Percentiles rank a stretch among this genome's conserved stretches.
phyloP scores from a whole-genome alignment of 2,888 invertebrate species.

The Eilema sororculum region DNA sequence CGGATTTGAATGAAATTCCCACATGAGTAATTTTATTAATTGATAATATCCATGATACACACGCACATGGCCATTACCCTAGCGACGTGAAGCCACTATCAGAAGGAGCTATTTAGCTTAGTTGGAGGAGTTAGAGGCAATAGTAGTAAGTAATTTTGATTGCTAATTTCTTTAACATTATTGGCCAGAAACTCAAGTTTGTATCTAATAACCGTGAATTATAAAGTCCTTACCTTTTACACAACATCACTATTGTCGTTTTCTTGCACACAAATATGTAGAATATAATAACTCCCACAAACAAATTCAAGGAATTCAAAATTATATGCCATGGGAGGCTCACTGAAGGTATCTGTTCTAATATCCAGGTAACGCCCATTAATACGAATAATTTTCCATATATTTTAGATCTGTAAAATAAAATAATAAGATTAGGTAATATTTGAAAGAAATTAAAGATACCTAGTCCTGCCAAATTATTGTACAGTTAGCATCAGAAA shows the following conservation, averaged over 20 bases:
- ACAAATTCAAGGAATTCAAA: neutral
- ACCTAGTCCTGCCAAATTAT: neutral
- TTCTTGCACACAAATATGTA: conserved; percentile 16
- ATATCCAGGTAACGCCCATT: conserved; percentile 16
- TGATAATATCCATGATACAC: too few species aligned
- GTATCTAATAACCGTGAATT: neutral
- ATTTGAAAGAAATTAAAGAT: neutral
- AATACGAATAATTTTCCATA: conserved; percentile 15
- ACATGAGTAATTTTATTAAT: too few species aligned
- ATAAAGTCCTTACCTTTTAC: conserved; percentile 11
- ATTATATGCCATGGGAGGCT: neutral
- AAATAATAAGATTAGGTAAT: neutral
- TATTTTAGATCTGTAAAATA: conserved; percentile 16
- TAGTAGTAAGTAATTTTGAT: too few species aligned
- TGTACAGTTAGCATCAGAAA: too few species aligned
- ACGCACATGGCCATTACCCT: too few species aligned
- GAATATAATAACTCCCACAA: conserved; percentile 12
- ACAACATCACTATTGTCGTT: neutral
- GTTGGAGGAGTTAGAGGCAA: too few species aligned
- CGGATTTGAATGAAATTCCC: too few species aligned
- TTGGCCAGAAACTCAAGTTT: neutral
- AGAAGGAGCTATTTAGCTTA: too few species aligned
- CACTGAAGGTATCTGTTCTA: neutral
- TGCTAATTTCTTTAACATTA: too few species aligned
- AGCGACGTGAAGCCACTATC: too few species aligned